Base-by-base conservation (phyloP, 1,140 invertebrate species). In the Aphelenchoides fujianensis region DNA sequence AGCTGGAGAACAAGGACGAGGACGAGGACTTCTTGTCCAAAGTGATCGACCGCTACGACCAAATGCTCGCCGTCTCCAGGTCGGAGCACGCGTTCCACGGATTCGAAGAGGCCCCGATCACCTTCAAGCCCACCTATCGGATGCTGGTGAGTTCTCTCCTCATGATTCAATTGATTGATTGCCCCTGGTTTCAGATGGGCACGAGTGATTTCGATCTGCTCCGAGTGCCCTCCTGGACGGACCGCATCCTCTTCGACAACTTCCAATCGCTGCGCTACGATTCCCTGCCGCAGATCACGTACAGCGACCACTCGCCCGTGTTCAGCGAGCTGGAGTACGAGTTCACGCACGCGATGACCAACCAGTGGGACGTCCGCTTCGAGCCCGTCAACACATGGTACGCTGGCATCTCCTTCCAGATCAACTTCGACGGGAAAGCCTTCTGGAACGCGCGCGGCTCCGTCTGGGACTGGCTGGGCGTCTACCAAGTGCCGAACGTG, bases 41-140 rank as follows among this genome's bases (percentile, higher is more conserved):
- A 7, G 5, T 59, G 7, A 5, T 59, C 5, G 55, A 59, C 5
- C 5, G 19, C 28, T 32, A 59, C 55, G 55, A 59, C 34, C 55
- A 59, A 23, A 7, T 59, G 55, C 12, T 27, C 55, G 34, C 55
- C 28, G 19, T 59, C 34, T 16, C 55, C 12, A 59, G 7, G 55
- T 7, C 7, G 55, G 55, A 59, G 7, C 55, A 48, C 41, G 41
- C 41, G 34, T 59, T 59, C 34, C 5, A 19, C 55, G 5, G 5
- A 30, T 5, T 59, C 7, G 55, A 59, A 7, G 55, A 59, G 19
- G 55, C 55, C 7, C 23, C 55, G 19, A 59, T 59, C 55, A 59
- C 28, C 5, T 59, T 59, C 55, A 59, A 7, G 23, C 55, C 55
- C 19, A 59, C 55, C 7, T 59, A 59, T 59, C 55, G 55, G 34